Conservation (phyloP, 2,888 invertebrate species). For the Brachylomia viminalis region DNA sequence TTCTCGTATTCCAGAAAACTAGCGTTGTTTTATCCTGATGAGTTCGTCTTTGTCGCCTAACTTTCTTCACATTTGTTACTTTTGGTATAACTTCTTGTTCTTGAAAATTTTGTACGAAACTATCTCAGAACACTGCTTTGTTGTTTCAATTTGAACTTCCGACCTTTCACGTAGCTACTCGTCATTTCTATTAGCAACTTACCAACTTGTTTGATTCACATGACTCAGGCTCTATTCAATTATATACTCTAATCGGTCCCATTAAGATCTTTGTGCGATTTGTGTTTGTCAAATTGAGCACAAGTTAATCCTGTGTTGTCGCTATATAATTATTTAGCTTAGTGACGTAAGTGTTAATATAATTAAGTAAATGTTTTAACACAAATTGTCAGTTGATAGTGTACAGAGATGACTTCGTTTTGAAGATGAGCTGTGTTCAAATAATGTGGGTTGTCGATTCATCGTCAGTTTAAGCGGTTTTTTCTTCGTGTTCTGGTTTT, state of each 20-base stretch:
- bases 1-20: background rate
- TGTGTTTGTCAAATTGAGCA: slow-evolving; percentile 4
- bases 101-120: slow-evolving; percentile 1
- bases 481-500: background rate
- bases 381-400: background rate
- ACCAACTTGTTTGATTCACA: background rate
- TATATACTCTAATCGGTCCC: background rate
- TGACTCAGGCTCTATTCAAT: slow-evolving; percentile 15
- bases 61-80: slow-evolving; percentile 16
- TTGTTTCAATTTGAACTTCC: slow-evolving; percentile 45
- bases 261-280: background rate
- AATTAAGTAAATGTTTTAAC: slow-evolving; percentile 9
- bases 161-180: slow-evolving; percentile 11
- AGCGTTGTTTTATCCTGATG: background rate
- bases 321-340: slow-evolving; percentile 17
- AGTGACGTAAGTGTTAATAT: slow-evolving; percentile 18
- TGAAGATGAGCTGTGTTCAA: background rate
- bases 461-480: background rate
- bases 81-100: slow-evolving; percentile 6
- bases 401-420: slow-evolving; percentile 17
- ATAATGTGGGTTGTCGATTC: background rate
- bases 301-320: background rate
- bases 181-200: background rate
- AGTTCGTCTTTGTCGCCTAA: slow-evolving; percentile 14
- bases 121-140: slow-evolving; percentile 16